phyloP scores from a whole-genome alignment of 2,797 vertebrate species.

The Mormyrops boulengeri region DNA sequence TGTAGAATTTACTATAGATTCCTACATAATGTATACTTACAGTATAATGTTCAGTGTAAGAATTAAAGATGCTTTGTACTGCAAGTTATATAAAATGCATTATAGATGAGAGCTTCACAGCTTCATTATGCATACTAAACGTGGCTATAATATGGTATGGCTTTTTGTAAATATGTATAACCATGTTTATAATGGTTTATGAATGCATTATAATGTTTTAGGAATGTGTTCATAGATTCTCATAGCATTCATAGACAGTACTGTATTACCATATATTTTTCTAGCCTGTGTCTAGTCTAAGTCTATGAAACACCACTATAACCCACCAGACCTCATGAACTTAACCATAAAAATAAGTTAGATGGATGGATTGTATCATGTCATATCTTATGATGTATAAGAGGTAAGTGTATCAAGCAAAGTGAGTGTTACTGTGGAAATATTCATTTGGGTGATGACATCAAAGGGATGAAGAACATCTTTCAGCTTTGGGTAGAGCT shows the following conservation, averaged over 20 bases:
- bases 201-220: neutral
- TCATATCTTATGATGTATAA: neutral
- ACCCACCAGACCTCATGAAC: neutral
- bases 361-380: neutral
- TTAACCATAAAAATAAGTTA: neutral
- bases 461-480: neutral
- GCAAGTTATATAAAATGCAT: neutral
- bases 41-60: neutral
- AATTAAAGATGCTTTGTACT: neutral
- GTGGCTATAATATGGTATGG: neutral
- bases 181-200: neutral
- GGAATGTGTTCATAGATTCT: neutral
- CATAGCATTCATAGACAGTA: neutral
- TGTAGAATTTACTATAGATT: neutral
- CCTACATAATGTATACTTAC: neutral
- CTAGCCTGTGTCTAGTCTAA: neutral
- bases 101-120: neutral
- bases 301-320: neutral
- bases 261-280: neutral
- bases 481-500: neutral
- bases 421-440: neutral
- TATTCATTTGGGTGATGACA: neutral
- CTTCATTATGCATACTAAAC: neutral
- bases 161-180: neutral
- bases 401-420: neutral